phyloP scores from a whole-genome alignment of 2,888 invertebrate genomes.

The Drosophila affinis region DNA sequence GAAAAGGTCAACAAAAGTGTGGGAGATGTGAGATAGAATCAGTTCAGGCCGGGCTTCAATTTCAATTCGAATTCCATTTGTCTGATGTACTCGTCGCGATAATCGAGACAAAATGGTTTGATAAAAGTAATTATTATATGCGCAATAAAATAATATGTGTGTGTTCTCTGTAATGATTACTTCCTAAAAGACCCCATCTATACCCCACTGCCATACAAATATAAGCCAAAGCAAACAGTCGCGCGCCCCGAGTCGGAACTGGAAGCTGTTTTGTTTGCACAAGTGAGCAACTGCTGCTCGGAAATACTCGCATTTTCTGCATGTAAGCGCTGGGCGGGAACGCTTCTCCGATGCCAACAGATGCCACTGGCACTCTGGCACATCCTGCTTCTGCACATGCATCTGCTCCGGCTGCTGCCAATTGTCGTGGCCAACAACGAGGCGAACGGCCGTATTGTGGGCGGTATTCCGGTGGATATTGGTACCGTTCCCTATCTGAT shows the following conservation, averaged over 20 bases:
- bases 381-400: not conserved
- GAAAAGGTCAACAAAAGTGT: constrained; percentile 19
- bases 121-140: constrained; percentile 67
- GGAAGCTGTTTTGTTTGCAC: constrained; percentile 36
- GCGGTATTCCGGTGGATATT: constrained; percentile 65
- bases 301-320: constrained; percentile 17
- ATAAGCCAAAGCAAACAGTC: constrained; percentile 61
- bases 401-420: constrained; percentile 26
- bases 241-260: constrained; percentile 64
- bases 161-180: constrained; percentile 54
- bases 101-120: constrained; percentile 60
- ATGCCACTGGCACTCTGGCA: constrained; percentile 27
- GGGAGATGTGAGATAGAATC: constrained; percentile 5
- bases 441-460: constrained; percentile 70
- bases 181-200: constrained; percentile 47
- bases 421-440: constrained; percentile 38
- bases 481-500: constrained; percentile 71
- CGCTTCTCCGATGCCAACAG: constrained; percentile 13
- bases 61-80: constrained; percentile 17
- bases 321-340: constrained; percentile 1
- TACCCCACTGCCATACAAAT: constrained; percentile 31
- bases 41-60: constrained; percentile 22
- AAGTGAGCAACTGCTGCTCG: constrained; percentile 21
- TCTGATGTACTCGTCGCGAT: constrained; percentile 48
- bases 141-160: constrained; percentile 56